Evolutionary conservation across 2,888 invertebrate genomes (phyloP).

Genomic region (Polydrusus pterygomalis): DNA sequence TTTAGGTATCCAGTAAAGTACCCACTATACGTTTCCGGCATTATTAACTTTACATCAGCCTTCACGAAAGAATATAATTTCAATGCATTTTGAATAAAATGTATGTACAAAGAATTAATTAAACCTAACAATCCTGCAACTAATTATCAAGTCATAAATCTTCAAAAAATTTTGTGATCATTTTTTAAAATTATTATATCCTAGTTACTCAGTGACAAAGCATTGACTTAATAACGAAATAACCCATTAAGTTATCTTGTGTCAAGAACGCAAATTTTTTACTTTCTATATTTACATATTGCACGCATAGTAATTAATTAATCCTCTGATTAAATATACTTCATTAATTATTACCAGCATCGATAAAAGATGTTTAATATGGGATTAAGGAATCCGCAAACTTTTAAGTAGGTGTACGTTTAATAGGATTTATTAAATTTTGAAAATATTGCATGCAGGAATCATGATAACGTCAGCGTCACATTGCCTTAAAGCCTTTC

Average conservation of each 20-base stretch:
- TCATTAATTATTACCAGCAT: constrained; percentile 11
- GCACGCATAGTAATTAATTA: constrained; percentile 34
- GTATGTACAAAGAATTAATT: neutral
- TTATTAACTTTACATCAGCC: neutral
- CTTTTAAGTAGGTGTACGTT: too few relatives aligned
- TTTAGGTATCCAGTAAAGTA: neutral
- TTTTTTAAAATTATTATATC: constrained; percentile 8
- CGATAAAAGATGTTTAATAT: too few relatives aligned
- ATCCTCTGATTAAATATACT: constrained; percentile 39
- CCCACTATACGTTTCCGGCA: neutral
- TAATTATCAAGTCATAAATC: constrained; percentile 12
- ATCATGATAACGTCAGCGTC: too few relatives aligned
- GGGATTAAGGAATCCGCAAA: too few relatives aligned
- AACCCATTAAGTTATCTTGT: neutral
- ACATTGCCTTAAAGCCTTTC: too few relatives aligned
- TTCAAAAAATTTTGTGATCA: neutral
- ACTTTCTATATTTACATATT: constrained; percentile 44
- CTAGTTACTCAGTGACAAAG: constrained; percentile 9
- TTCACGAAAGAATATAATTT: constrained; percentile 1
- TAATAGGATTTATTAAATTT: too few relatives aligned
- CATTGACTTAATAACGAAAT: constrained; percentile 4
- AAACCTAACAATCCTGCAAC: neutral
- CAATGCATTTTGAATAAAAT: neutral
- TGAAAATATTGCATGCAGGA: too few relatives aligned
- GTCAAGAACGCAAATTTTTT: constrained; percentile 18